Conservation (phyloP, 1,140 invertebrate species). For the Leptoteleia sp. region DNA sequence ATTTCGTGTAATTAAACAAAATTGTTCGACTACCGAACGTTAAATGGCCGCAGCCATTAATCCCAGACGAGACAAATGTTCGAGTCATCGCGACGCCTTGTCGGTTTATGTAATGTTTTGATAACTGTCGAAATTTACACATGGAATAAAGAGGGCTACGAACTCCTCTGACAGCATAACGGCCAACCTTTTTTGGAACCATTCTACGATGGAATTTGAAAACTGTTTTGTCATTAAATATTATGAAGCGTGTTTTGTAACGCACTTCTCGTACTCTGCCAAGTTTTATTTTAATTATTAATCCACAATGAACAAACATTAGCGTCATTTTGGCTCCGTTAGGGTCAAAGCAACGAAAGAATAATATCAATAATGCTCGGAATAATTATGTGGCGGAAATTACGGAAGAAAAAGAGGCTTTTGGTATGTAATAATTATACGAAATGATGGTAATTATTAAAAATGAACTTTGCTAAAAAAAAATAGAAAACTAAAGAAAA, state of each 20-base stretch:
- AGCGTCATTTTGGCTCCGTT: neutral
- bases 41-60: neutral
- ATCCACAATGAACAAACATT: neutral
- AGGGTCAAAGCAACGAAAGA: neutral
- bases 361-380: conserved; percentile 1
- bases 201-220: neutral
- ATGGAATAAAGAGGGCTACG: neutral
- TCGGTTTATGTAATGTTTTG: conserved; percentile 31
- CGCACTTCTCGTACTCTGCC: too few species aligned
- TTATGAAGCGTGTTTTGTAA: conserved; percentile 11
- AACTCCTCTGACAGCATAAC: neutral
- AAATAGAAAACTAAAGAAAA: too few species aligned
- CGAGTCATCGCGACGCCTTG: neutral
- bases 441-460: too few species aligned
- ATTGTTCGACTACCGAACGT: conserved; percentile 9
- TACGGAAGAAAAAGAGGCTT: too few species aligned
- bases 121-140: conserved; percentile 1
- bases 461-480: too few species aligned
- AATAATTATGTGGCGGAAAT: too few species aligned
- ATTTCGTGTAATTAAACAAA: conserved; percentile 32
- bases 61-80: neutral
- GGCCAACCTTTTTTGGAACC: neutral
- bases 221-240: conserved; percentile 24
- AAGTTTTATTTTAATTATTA: conserved; percentile 11
- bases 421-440: too few species aligned